Percentiles rank a stretch among this genome's conserved stretches.
Conservation (phyloP, 1,140 invertebrate genomes). For the Diorhabda carinulata region DNA sequence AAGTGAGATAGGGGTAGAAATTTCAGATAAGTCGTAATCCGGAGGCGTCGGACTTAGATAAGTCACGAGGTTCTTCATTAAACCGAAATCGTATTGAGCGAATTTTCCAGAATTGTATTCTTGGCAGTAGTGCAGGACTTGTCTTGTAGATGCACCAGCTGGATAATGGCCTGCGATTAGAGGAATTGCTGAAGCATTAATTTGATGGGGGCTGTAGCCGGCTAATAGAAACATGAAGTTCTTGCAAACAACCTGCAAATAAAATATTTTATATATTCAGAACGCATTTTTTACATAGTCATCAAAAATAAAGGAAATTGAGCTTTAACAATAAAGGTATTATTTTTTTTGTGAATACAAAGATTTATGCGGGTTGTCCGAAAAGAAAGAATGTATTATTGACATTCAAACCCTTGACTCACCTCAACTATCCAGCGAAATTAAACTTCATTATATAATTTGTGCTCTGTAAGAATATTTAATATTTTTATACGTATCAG, state of each 20-base stretch:
- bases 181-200: conserved; percentile 61
- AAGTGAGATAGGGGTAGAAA: conserved; percentile 56
- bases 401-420: too few species aligned
- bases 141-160: conserved; percentile 75
- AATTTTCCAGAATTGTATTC: conserved; percentile 59
- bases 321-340: too few species aligned
- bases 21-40: conserved; percentile 53
- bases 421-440: too few species aligned
- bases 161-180: conserved; percentile 76
- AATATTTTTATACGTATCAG: too few species aligned
- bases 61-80: conserved; percentile 46
- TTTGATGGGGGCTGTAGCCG: conserved; percentile 54
- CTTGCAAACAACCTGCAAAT: conserved; percentile 47
- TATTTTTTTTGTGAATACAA: too few species aligned
- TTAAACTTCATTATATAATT: too few species aligned
- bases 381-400: too few species aligned
- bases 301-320: too few species aligned
- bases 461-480: too few species aligned
- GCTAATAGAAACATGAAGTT: conserved; percentile 56
- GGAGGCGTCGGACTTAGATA: conserved; percentile 52
- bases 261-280: too few species aligned
- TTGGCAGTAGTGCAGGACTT: conserved; percentile 71
- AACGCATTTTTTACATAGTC: too few species aligned
- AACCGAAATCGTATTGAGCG: conserved; percentile 62
- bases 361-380: too few species aligned